phyloP scores from a whole-genome alignment of 2,113 vertebrate genomes.

The Carassius gibelio region DNA sequence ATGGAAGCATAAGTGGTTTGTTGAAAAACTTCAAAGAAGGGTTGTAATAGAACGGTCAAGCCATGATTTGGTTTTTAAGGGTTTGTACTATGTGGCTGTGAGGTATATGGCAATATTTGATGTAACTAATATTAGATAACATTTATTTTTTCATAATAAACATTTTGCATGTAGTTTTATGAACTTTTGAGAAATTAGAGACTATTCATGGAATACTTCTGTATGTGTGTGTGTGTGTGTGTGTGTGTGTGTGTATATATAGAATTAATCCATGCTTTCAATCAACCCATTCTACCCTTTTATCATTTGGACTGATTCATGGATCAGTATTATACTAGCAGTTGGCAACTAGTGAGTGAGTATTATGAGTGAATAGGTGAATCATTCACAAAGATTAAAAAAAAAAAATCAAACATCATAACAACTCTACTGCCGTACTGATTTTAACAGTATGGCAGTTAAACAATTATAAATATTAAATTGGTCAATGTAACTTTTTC shows the following conservation, averaged over 20 bases:
- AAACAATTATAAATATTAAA: neutral
- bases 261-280: neutral
- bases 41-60: neutral
- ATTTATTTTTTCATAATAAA: neutral
- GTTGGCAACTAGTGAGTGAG: neutral
- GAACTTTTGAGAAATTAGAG: neutral
- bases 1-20: constrained; percentile 9
- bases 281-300: neutral
- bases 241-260: too few species aligned
- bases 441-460: neutral
- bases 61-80: neutral
- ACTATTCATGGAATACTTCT: neutral
- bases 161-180: neutral
- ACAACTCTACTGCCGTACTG: neutral
- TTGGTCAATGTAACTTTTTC: neutral
- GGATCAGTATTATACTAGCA: neutral
- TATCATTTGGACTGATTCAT: neutral
- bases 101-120: neutral
- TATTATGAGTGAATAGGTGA: neutral
- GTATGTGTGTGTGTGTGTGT: too few species aligned
- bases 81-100: neutral
- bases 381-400: neutral
- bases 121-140: neutral
- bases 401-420: neutral
- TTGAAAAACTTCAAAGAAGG: constrained; percentile 6